phyloP scores from a whole-genome alignment of 2,888 invertebrate genomes.

The Lasius platythorax region DNA sequence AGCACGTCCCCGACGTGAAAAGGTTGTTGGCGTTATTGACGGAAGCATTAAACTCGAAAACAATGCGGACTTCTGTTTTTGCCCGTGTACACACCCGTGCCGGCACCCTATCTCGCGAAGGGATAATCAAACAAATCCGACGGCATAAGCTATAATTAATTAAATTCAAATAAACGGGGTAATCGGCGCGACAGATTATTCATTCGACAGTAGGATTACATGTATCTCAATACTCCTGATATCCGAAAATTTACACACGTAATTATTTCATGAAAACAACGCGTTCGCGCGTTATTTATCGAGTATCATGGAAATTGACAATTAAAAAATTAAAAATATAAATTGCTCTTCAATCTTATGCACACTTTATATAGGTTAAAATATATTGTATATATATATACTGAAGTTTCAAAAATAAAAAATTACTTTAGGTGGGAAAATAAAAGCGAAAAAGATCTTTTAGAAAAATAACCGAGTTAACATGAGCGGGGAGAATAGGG shows the following conservation, averaged over 20 bases:
- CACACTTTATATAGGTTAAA: not conserved
- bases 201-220: conserved; percentile 68
- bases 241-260: conserved; percentile 57
- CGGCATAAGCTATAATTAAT: conserved; percentile 70
- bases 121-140: conserved; percentile 67
- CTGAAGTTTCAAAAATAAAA: not conserved
- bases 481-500: not conserved
- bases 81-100: conserved; percentile 22
- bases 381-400: not conserved
- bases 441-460: not conserved
- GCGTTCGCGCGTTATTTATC: conserved; percentile 22
- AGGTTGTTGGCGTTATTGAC: conserved; percentile 66
- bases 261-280: conserved; percentile 60
- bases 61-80: conserved; percentile 55
- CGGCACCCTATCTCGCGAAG: conserved; percentile 51
- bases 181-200: conserved; percentile 69
- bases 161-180: conserved; percentile 70
- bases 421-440: not conserved
- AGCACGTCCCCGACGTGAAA: conserved; percentile 65
- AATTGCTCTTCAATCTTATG: conserved; percentile 9
- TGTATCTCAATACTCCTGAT: conserved; percentile 53
- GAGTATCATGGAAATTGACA: not conserved
- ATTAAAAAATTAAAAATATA: not conserved
- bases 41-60: conserved; percentile 63
- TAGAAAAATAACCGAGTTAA: conserved; percentile 27